Conservation (phyloP, 2,888 invertebrate genomes). For the Entomobrya multifasciata region DNA sequence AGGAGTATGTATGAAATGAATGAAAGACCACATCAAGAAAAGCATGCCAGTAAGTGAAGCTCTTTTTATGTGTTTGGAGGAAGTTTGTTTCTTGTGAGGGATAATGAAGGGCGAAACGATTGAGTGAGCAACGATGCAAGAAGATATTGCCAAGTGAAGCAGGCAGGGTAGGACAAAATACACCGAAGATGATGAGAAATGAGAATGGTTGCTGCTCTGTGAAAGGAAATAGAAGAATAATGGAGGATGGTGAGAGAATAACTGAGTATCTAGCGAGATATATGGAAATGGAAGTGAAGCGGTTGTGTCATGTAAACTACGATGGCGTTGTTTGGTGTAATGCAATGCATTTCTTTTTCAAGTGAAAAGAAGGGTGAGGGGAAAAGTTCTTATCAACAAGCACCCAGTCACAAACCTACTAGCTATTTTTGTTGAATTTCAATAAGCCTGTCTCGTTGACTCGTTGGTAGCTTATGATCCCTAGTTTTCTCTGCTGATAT, state of each 20-base stretch:
- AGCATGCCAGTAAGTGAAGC: background rate
- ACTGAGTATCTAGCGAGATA: conserved; percentile 34
- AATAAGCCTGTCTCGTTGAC: conserved; percentile 16
- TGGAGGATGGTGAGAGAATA: background rate
- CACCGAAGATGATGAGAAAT: background rate
- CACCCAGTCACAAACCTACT: background rate
- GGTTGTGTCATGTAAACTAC: background rate
- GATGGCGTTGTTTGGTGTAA: background rate
- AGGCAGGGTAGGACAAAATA: conserved; percentile 13
- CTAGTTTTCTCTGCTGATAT: too few species aligned
- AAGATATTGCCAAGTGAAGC: conserved; percentile 33
- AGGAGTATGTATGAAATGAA: background rate
- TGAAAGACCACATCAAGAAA: conserved; percentile 17
- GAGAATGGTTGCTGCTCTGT: conserved; percentile 20
- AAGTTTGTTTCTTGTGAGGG: conserved; percentile 12
- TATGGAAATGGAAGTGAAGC: background rate
- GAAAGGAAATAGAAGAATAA: conserved; percentile 46
- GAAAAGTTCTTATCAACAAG: conserved; percentile 28
- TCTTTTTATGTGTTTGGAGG: background rate
- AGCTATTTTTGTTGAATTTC: conserved; percentile 54
- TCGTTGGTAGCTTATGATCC: too few species aligned
- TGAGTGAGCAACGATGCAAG: conserved; percentile 48
- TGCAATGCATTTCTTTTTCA: background rate
- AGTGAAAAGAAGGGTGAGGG: background rate
- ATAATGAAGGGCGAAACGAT: conserved; percentile 61